These are phyloP conservation scores for Gorilla gorilla DNA, from an alignment of 2,113 vertebrate genomes.

Conservation along the genomic window DNA sequence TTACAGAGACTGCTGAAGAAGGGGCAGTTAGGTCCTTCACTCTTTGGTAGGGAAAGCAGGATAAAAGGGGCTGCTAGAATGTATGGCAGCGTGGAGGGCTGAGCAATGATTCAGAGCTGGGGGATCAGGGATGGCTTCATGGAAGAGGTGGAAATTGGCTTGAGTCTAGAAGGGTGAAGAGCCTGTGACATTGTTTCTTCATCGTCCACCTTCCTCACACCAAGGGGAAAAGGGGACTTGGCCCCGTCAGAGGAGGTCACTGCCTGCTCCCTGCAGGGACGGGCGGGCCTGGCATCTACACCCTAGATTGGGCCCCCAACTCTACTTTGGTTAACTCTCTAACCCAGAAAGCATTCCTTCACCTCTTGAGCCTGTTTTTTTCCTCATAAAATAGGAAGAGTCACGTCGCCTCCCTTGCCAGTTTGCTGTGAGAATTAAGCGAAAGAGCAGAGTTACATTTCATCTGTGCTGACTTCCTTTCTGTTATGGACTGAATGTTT, in stretches of 20 bases:
- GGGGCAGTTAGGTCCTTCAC: no score
- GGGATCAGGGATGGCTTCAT: not conserved
- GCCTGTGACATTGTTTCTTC: not conserved
- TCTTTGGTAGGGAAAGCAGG: not conserved
- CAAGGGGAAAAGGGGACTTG: no score
- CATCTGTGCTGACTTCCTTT: not conserved
- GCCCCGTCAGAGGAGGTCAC: not conserved
- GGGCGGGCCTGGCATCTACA: not conserved
- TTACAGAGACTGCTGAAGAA: not conserved
- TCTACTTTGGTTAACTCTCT: not conserved
- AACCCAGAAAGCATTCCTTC: no score
- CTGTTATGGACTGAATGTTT: not conserved
- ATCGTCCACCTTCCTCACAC: not conserved
- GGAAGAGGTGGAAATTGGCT: not conserved
- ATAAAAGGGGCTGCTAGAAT: accelerated
- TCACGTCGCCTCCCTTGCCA: no score
- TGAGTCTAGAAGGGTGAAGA: not conserved
- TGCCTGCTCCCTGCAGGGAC: not conserved
- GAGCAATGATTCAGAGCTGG: not conserved
- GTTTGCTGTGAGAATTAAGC: not conserved
- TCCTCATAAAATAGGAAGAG: not conserved
- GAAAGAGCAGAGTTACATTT: not conserved
- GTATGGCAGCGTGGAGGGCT: accelerated
- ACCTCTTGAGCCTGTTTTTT: not conserved
- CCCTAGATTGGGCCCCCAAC: no score